A percentile compares a stretch with the other conserved stretches of the same genome.
phyloP scores from a whole-genome alignment of 2,888 invertebrate genomes.

The Drosophila parthenogenetica region DNA sequence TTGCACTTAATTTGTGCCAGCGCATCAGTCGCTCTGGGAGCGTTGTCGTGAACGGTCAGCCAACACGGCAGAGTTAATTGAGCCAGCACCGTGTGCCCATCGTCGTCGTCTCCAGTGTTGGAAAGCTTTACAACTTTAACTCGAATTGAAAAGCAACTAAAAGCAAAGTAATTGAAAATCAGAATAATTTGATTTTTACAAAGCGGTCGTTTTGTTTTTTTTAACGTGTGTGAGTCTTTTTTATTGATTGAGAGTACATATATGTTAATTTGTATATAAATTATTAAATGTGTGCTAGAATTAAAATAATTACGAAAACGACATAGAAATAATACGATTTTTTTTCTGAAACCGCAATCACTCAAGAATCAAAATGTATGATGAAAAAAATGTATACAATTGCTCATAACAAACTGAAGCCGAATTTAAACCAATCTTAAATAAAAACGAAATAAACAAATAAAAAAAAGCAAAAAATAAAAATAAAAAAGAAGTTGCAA shows the following conservation, averaged over 20 bases:
- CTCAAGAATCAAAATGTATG: too few relatives aligned
- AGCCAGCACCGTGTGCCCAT: conserved; percentile 54
- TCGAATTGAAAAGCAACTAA: conserved; percentile 18
- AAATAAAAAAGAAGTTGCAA: conserved; percentile 61
- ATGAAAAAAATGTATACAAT: too few relatives aligned
- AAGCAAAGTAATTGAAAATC: conserved; percentile 32
- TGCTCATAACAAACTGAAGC: too few relatives aligned
- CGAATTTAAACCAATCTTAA: too few relatives aligned
- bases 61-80: conserved; percentile 45
- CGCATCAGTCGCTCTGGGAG: conserved; percentile 84
- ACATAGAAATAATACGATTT: too few relatives aligned
- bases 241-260: too few relatives aligned
- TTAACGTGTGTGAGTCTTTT: conserved; percentile 31
- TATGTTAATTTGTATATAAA: too few relatives aligned
- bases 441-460: not conserved
- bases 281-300: too few relatives aligned
- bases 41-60: conserved; percentile 83
- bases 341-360: too few relatives aligned
- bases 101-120: conserved; percentile 53
- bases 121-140: conserved; percentile 30
- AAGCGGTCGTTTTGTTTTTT: conserved; percentile 34
- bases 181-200: conserved; percentile 26
- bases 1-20: conserved; percentile 43
- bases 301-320: too few relatives aligned
- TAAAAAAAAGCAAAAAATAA: conserved; percentile 14